Evolutionary conservation across 2,888 invertebrate species (phyloP), one percentile per base, ranked within the genome.

Genomic region (Philereme vetulata): DNA sequence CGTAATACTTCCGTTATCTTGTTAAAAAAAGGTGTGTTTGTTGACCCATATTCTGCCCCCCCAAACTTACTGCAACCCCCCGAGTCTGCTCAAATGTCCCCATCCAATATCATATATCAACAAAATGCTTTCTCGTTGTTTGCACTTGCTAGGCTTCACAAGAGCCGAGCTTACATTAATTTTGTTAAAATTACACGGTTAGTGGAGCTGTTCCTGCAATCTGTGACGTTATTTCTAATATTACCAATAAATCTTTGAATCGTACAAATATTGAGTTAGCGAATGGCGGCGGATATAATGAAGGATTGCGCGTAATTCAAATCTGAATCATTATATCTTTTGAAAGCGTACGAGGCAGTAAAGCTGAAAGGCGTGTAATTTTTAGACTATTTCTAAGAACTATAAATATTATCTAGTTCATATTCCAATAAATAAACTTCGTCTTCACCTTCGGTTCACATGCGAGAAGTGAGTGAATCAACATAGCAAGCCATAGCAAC

Each of bases 371-470:
- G 80, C 80, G 83, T 77, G 84, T 81, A 87, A 81, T 85, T 87
- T 88, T 86, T 84, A 85, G 81, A 85, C 81, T 80, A 73, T 84
- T 86, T 82, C 82, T 73, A 62, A 69, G 82, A 84, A 85, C 86
- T 80, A 88, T 89, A 90, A 90, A 88, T 90, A 86, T 84, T 82
- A 84, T 85, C 82, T 78, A 79, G 77, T 83, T 82, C 75, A 82
- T 83, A 81, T 78, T 84, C 74, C 79, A 83, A 85, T 87, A 88
- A 88, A 89, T 84, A 88, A 87, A 84, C 86, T 84, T 81, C 80
- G 79, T 80, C 77, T 89, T 86, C 84, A 84, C 87, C 84, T 85
- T 86, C 86, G 71, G 74, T 65, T 63, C 72, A 72, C 79, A 76
- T 75, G 77, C 79, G 78, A 77, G 77, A 81, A 78, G 79, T 76